A percentile compares a stretch with the other conserved stretches of the same genome.
These are phyloP conservation scores for Ctenosaura bakeri DNA, from an alignment of 2,797 vertebrate genomes.

Conservation along the genomic window DNA sequence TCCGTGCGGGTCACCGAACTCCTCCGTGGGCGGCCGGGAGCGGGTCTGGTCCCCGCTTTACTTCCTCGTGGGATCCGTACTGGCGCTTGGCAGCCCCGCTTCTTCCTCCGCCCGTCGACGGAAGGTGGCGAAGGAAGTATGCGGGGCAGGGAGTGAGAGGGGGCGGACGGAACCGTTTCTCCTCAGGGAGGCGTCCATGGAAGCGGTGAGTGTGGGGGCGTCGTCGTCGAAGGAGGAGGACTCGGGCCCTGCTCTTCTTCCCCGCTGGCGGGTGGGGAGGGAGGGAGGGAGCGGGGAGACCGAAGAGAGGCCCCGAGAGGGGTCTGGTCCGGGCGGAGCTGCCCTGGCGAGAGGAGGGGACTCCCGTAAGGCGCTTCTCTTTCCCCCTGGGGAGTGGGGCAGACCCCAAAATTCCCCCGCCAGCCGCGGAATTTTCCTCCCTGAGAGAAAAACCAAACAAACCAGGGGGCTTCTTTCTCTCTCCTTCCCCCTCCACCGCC, in stretches of 20 bases:
- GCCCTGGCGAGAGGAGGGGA: not conserved
- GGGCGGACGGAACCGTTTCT: not conserved
- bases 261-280: too few relatives aligned
- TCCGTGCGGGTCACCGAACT: too few relatives aligned
- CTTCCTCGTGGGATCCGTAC: not conserved
- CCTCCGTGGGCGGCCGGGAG: too few relatives aligned
- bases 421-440: not conserved
- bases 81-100: not conserved
- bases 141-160: conserved; percentile 26
- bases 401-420: too few relatives aligned
- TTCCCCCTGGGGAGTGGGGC: too few relatives aligned
- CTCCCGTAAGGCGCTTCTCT: too few relatives aligned
- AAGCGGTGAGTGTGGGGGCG: conserved; percentile 72
- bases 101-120: not conserved
- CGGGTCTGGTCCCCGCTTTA: too few relatives aligned
- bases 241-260: too few relatives aligned
- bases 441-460: too few relatives aligned
- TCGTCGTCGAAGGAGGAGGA: not conserved
- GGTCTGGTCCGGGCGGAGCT: too few relatives aligned
- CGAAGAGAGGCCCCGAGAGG: too few relatives aligned
- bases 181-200: conserved; percentile 50
- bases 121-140: conserved; percentile 9
- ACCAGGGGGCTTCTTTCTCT: not conserved
- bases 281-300: too few relatives aligned
- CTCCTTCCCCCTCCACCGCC: not conserved